Evolutionary conservation across 2,888 invertebrate species (phyloP), one percentile per base, ranked within the genome.

Genomic region (Cepaea hortensis): DNA sequence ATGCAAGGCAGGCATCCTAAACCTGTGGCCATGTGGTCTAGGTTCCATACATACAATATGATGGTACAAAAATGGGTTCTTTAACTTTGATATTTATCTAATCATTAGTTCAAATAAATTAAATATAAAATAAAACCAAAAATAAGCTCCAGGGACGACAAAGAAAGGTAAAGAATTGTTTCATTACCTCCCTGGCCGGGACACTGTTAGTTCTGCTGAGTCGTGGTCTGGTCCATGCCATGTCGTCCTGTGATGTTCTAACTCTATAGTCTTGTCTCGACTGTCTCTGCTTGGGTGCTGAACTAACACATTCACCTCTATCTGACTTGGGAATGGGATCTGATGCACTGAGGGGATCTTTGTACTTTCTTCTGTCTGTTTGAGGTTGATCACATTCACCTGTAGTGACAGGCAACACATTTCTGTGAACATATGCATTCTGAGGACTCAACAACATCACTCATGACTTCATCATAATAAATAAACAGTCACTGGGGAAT

Each of bases 241-340:
- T n/a, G 85, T 85, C 85, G 55, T 85, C 85, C 46, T 85, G 85
- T 50, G 85, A 70, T 18, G 77, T 50, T 70, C 70, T 70, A 55
- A 20, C 72, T n/a, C 70, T 55, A 23, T 50, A n/a, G 72, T 81
- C 81, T 70, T 23, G 82, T 50, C 72, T 68, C 18, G 82, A 82
- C 4, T 55, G 61, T 73, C 82, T 82, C 23, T 55, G n/a, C 82
- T 72, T 82, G 55, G 72, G 50, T 35, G n/a, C 35, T 18, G 82
- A 23, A 70, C 35, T 50, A n/a, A 50, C 23, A 55, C 3, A 23
- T 15, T 82, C 73, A n/a, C 7, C 50, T 82, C 72, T 82, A 65
- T 82, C 82, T 70, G 72, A n/a, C 55, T 72, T 72, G 1, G 73
- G 55, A 55, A 82, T 13, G 18, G 82, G 82, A 55, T 82, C 82